phyloP scores from a whole-genome alignment of 2,888 invertebrate species.

The Acleris literana region DNA sequence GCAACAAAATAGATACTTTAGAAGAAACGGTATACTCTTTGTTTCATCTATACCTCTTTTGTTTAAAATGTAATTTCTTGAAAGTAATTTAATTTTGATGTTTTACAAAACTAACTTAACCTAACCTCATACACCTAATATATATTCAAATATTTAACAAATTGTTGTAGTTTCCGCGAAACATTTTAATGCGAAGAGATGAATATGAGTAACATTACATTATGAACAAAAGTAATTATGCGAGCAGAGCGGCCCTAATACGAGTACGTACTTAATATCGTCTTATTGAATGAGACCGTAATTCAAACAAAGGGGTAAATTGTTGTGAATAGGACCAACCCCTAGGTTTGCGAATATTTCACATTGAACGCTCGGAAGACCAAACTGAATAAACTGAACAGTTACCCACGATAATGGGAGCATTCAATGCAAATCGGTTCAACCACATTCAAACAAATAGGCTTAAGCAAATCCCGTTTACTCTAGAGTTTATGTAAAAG shows the following conservation, averaged over 20 bases:
- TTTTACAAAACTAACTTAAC: too few relatives aligned
- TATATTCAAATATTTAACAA: too few relatives aligned
- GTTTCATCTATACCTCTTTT: too few relatives aligned
- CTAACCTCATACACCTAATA: too few relatives aligned
- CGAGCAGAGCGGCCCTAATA: neutral
- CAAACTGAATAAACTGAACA: slow-evolving; percentile 20
- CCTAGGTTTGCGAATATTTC: slow-evolving; percentile 19
- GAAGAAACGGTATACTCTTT: too few relatives aligned
- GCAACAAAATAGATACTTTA: too few relatives aligned
- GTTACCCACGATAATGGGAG: slow-evolving; percentile 15
- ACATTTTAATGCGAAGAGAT: neutral
- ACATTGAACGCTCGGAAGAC: slow-evolving; percentile 1
- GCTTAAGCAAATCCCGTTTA: slow-evolving; percentile 1
- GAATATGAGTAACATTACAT: neutral
- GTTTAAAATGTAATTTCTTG: too few relatives aligned
- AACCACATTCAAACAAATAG: neutral
- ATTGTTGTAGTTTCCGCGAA: too few relatives aligned
- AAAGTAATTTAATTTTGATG: too few relatives aligned
- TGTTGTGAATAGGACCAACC: slow-evolving; percentile 1
- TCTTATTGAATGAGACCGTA: neutral
- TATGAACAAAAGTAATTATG: neutral
- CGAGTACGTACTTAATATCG: neutral
- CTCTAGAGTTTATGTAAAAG: neutral
- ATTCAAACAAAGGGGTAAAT: slow-evolving; percentile 2
- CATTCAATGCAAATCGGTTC: slow-evolving; percentile 9